Evolutionary conservation across 2,113 vertebrate genomes (phyloP).

Genomic region (Tachycineta bicolor): DNA sequence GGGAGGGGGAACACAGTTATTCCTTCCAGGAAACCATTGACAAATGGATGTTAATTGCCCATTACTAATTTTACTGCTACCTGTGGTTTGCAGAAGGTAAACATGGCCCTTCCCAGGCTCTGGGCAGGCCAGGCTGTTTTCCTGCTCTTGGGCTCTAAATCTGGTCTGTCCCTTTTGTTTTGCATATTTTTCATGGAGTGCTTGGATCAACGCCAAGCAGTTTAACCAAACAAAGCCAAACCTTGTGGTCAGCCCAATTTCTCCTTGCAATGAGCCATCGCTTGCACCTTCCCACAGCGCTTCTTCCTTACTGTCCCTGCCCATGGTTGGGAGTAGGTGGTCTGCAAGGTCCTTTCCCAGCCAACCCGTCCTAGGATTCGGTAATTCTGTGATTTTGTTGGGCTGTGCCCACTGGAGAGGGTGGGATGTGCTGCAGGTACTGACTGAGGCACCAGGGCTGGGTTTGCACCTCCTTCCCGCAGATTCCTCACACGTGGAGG

Average conservation of each 20-base stretch:
- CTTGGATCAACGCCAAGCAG: neutral
- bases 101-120: neutral
- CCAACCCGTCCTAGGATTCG: neutral
- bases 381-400: neutral
- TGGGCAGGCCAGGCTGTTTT: neutral
- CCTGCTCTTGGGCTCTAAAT: neutral
- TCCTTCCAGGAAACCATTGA: constrained; percentile 57
- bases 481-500: neutral
- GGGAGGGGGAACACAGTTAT: neutral
- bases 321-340: neutral
- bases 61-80: constrained; percentile 62
- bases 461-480: neutral
- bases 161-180: neutral
- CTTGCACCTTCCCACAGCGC: neutral
- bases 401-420: neutral
- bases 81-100: constrained; percentile 64
- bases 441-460: neutral
- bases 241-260: neutral
- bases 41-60: constrained; percentile 54
- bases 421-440: neutral
- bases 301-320: neutral
- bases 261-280: neutral
- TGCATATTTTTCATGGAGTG: neutral
- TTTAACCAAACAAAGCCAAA: constrained; percentile 19
- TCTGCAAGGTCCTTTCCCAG: neutral